A percentile compares a stretch with the other conserved stretches of the same genome.
Conservation (phyloP, 2,888 invertebrate genomes). For the Tryphoninae sp. region DNA sequence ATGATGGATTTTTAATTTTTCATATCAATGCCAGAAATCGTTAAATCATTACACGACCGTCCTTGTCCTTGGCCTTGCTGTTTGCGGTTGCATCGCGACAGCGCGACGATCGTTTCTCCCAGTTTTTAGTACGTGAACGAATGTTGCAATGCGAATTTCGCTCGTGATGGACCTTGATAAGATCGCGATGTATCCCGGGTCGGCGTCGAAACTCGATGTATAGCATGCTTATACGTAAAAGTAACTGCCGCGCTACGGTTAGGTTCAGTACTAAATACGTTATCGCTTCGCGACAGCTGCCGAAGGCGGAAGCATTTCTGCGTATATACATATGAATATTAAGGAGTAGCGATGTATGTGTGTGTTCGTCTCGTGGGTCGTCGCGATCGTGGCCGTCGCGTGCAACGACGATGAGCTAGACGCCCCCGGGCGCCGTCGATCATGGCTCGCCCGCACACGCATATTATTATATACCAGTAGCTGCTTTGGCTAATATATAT, state of each 20-base stretch:
- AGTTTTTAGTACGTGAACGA: slow-evolving; percentile 9
- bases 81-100: slow-evolving; percentile 12
- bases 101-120: not conserved
- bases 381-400: slow-evolving; percentile 44
- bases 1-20: not conserved
- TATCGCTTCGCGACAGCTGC: slow-evolving; percentile 57
- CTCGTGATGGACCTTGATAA: slow-evolving; percentile 20
- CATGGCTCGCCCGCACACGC: slow-evolving; percentile 38
- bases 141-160: slow-evolving; percentile 11
- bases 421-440: slow-evolving; percentile 45
- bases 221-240: not conserved
- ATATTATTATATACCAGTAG: slow-evolving; percentile 21
- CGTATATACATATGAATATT: slow-evolving; percentile 1
- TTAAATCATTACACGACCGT: slow-evolving; percentile 22
- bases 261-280: slow-evolving; percentile 46
- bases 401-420: slow-evolving; percentile 49
- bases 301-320: slow-evolving; percentile 47
- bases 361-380: slow-evolving; percentile 18
- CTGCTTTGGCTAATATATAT: slow-evolving; percentile 3
- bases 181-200: slow-evolving; percentile 40
- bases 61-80: slow-evolving; percentile 45
- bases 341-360: slow-evolving; percentile 4
- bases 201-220: slow-evolving; percentile 29
- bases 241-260: not conserved
- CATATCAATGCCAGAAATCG: slow-evolving; percentile 18